Base-by-base conservation (phyloP, 1,140 invertebrate species). In the Lanistes nyassanus region DNA sequence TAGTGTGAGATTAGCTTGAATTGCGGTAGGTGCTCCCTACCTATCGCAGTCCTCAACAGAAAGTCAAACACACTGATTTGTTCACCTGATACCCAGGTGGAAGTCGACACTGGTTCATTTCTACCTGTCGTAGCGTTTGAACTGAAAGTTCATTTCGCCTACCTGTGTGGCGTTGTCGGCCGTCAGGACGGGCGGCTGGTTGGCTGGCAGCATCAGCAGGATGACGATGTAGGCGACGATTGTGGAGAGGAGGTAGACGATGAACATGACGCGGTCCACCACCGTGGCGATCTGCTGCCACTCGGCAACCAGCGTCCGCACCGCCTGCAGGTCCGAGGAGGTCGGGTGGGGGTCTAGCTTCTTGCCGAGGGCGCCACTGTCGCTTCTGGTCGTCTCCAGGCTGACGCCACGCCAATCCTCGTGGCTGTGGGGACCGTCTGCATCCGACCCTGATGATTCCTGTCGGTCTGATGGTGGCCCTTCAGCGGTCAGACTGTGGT, bases 271-370 rank as follows among this genome's bases (percentile, higher is more conserved):
- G 36, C 86, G 74, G 76, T 89, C 88, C 16, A 87, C 76, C 26
- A 85, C 85, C 21, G 83, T 81, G 1, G 88, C 87, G 42, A 89
- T 84, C 16, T 81, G 79, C 70, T 88, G 86, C 88, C 88, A 89
- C 72, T 89, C 88, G 0, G 84, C 87, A 19, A 88, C 81, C 23
- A 87, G 84, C 26, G 55, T 77, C 51, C 74, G 79, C 23, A 81
- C 65, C 11, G 60, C 23, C 39, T 65, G 39, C 60, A 74, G 64
- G 42, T 74, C 47, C 1, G 39, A 23, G 5, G 66, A 64, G 29
- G 23, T 60, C 26, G 58, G 67, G n/a, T 77, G 55, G 21, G 64
- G 56, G 39, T 76, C 72, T 47, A 77, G 58, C 31, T 73, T 72
- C n/a, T 47, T 51, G 65, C 64, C 75, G 42, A 70, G 51, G 39